phyloP scores from a whole-genome alignment of 2,797 vertebrate species.

The Apogon hyalosoma region DNA sequence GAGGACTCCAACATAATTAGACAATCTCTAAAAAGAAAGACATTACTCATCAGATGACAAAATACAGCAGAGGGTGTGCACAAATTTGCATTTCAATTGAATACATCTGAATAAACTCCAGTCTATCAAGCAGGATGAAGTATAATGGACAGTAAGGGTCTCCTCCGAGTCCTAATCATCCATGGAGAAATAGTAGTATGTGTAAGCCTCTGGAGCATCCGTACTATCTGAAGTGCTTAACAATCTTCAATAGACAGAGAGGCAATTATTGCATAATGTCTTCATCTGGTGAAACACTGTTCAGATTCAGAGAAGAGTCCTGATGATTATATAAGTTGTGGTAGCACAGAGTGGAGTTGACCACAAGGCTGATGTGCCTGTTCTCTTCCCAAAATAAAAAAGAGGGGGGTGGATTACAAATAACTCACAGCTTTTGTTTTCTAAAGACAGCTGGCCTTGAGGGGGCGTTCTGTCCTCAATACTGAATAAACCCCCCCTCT shows the following conservation, averaged over 20 bases:
- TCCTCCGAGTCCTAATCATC: conserved; percentile 47
- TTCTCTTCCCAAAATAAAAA: conserved; percentile 65
- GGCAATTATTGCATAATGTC: conserved; percentile 53
- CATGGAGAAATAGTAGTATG: conserved; percentile 36
- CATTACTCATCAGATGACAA: conserved; percentile 41
- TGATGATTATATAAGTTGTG: conserved; percentile 53
- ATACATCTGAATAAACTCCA: conserved; percentile 51
- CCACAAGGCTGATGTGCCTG: conserved; percentile 56
- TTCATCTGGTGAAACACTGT: conserved; percentile 12
- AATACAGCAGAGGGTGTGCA: conserved; percentile 44
- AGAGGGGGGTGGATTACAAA: conserved; percentile 61
- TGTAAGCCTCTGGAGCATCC: conserved; percentile 5
- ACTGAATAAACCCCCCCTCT: conserved; percentile 28
- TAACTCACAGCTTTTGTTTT: conserved; percentile 66
- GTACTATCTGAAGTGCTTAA: conserved; percentile 47
- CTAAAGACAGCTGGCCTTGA: conserved; percentile 62
- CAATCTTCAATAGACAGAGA: conserved; percentile 37
- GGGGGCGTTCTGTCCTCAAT: conserved; percentile 68
- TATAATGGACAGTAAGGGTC: conserved; percentile 47
- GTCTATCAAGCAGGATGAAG: conserved; percentile 34
- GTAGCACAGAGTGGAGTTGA: conserved; percentile 41
- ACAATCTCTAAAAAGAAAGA: conserved; percentile 33
- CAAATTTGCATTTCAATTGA: conserved; percentile 68
- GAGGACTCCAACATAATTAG: conserved; percentile 45
- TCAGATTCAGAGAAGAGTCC: conserved; percentile 22